phyloP scores from a whole-genome alignment of 92 coral and sea anemone genomes.

The Umimayanthus kanabou region DNA sequence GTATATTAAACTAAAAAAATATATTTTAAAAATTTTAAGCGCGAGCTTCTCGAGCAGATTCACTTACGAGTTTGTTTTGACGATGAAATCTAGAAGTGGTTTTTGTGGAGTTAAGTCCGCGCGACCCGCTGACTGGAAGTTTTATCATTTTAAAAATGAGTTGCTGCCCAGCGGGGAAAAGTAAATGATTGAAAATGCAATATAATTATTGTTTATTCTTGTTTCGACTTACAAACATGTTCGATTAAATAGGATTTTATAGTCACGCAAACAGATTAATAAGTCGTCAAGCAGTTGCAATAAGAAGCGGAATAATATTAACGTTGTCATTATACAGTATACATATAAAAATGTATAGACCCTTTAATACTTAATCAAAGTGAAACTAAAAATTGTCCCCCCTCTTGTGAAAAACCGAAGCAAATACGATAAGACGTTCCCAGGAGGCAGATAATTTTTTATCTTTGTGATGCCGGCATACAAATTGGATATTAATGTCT shows the following conservation, averaged over 20 bases:
- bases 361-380: neutral
- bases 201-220: neutral
- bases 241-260: neutral
- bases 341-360: neutral
- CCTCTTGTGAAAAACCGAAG: neutral
- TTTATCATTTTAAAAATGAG: neutral
- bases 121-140: neutral
- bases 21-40: too few relatives aligned
- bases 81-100: neutral
- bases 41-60: neutral
- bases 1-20: neutral
- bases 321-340: neutral
- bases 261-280: neutral
- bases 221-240: neutral
- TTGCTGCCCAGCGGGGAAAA: neutral
- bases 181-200: neutral
- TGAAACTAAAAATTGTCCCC: neutral
- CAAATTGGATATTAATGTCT: neutral
- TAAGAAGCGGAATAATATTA: neutral
- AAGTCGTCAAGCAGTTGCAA: neutral
- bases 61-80: neutral
- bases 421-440: neutral
- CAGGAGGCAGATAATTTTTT: neutral
- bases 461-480: neutral
- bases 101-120: neutral